phyloP scores from a whole-genome alignment of 2,113 vertebrate species.

The Phainopepla nitens region DNA sequence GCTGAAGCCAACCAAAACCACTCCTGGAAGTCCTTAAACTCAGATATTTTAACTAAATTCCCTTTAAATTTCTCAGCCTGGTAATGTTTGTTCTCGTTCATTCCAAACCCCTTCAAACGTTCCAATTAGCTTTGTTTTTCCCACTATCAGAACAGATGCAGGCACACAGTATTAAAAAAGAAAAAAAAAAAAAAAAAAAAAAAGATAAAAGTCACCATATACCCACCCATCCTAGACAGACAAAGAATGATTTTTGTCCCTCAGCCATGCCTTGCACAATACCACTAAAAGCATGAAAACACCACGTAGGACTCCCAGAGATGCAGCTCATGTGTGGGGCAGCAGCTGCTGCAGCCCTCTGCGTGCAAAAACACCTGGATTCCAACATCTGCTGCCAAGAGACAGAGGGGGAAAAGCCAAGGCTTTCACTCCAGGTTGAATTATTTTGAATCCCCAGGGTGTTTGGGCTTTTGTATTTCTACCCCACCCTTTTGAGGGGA shows the following conservation, averaged over 20 bases:
- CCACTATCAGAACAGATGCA: neutral
- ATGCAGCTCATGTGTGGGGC: fast-evolving
- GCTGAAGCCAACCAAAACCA: neutral
- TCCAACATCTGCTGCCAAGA: neutral
- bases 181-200: neutral
- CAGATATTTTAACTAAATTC: neutral
- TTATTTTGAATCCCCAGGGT: neutral
- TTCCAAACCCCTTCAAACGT: neutral
- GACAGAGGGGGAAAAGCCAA: neutral
- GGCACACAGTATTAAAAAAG: neutral
- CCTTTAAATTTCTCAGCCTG: neutral
- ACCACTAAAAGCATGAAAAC: neutral
- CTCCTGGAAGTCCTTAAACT: neutral
- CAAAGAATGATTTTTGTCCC: neutral
- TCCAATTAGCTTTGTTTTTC: neutral
- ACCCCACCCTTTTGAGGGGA: fast-evolving
- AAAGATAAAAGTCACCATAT: neutral
- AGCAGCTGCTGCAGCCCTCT: neutral
- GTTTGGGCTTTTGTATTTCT: neutral
- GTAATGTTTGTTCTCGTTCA: neutral
- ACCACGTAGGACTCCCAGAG: neutral
- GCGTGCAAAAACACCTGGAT: neutral
- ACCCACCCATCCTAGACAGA: neutral
- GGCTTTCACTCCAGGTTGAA: neutral
- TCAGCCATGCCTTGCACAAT: neutral